Evolutionary conservation across 2,888 invertebrate genomes (phyloP).

Genomic region (Luperina nickerlii): DNA sequence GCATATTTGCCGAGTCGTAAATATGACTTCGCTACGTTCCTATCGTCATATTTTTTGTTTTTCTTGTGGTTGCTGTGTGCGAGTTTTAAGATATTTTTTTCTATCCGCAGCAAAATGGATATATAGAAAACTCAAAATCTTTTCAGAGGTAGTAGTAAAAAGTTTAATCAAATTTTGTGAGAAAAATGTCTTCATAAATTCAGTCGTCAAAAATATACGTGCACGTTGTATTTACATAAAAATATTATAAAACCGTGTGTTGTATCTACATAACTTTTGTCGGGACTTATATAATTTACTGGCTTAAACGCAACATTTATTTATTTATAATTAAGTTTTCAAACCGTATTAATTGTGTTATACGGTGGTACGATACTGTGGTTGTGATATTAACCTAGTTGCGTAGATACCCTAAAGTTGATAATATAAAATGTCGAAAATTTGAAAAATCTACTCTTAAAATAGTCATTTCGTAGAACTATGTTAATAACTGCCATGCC

Average conservation of each 20-base stretch:
- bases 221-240: constrained; percentile 21
- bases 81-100: background rate
- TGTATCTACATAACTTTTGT: constrained; percentile 1
- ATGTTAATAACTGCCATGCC: background rate
- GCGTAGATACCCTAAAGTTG: background rate
- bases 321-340: background rate
- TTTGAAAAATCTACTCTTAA: background rate
- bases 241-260: constrained; percentile 12
- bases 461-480: background rate
- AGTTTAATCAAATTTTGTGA: constrained; percentile 27
- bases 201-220: constrained; percentile 35
- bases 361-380: too few species aligned
- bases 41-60: background rate
- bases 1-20: background rate
- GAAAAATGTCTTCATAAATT: constrained; percentile 37
- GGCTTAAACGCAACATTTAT: background rate
- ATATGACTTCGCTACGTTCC: background rate
- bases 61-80: background rate
- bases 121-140: background rate
- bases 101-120: background rate
- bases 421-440: background rate
- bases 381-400: background rate
- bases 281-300: background rate
- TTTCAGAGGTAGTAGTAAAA: constrained; percentile 10
- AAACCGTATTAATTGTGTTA: too few species aligned